These are phyloP conservation scores for Erebia palarica DNA, from an alignment of 2,888 invertebrate species.

Conservation along the genomic window DNA sequence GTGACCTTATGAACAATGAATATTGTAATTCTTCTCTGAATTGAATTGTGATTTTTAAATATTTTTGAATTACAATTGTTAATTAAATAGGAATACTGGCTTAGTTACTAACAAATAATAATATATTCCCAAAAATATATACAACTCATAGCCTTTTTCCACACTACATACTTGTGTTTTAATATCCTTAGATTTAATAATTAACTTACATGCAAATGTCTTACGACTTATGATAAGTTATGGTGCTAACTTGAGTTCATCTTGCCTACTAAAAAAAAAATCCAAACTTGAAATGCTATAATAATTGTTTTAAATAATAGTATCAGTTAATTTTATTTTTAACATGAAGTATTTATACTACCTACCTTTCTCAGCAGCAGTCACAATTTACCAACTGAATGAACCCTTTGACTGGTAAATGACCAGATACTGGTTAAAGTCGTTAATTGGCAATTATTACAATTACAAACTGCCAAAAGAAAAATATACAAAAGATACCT, in stretches of 20 bases:
- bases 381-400: background rate
- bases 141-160: slow-evolving; percentile 39
- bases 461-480: background rate
- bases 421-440: too few relatives aligned
- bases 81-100: slow-evolving; percentile 49
- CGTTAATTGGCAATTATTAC: background rate
- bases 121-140: slow-evolving; percentile 36
- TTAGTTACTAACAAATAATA: slow-evolving; percentile 35
- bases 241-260: slow-evolving; percentile 19
- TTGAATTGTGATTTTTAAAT: slow-evolving; percentile 19
- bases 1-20: background rate
- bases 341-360: too few relatives aligned
- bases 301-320: background rate
- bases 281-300: background rate
- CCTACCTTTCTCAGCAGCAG: background rate
- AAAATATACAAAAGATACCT: background rate
- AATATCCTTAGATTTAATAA: slow-evolving; percentile 23
- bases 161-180: slow-evolving; percentile 26
- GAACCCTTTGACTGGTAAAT: too few relatives aligned
- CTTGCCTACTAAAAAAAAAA: background rate
- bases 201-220: slow-evolving; percentile 32
- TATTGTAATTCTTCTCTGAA: slow-evolving; percentile 19
- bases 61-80: slow-evolving; percentile 42
- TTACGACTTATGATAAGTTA: slow-evolving; percentile 2
- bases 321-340: background rate